Conservation (phyloP, 2,113 vertebrate species). For the Potamarius usumacintae region DNA sequence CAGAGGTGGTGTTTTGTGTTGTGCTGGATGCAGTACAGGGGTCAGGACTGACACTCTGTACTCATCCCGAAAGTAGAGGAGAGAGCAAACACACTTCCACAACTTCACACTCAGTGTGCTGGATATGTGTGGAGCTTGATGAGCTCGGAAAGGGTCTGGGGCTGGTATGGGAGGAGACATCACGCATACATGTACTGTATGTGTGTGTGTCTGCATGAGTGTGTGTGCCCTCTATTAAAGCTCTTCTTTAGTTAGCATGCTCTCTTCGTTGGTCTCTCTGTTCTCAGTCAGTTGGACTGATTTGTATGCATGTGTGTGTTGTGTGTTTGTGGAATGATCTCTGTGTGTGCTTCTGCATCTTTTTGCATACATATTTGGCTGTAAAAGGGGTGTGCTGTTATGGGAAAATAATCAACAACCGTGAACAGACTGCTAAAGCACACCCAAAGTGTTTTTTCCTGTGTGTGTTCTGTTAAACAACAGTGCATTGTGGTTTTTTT, state of each 20-base stretch:
- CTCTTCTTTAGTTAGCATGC: background rate
- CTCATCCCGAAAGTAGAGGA: background rate
- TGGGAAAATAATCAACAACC: background rate
- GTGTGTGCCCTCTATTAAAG: background rate
- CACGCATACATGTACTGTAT: background rate
- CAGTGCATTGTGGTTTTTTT: background rate
- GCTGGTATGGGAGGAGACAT: background rate
- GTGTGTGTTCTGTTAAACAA: background rate
- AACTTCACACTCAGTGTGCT: background rate
- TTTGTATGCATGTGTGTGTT: background rate
- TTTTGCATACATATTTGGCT: background rate
- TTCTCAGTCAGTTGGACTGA: background rate
- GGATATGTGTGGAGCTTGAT: background rate
- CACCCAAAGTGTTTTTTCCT: background rate
- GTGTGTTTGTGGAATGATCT: background rate
- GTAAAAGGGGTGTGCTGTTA: background rate
- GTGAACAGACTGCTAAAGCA: background rate
- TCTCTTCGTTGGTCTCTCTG: background rate
- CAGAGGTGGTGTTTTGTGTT: constrained; percentile 24
- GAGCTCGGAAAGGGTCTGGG: background rate
- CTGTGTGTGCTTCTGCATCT: background rate
- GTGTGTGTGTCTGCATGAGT: background rate
- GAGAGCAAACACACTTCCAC: background rate
- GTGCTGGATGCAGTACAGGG: constrained; percentile 7
- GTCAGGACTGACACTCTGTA: background rate